Evolutionary conservation across 2,797 vertebrate species (phyloP).

Genomic region (Buphagus erythrorhynchus): DNA sequence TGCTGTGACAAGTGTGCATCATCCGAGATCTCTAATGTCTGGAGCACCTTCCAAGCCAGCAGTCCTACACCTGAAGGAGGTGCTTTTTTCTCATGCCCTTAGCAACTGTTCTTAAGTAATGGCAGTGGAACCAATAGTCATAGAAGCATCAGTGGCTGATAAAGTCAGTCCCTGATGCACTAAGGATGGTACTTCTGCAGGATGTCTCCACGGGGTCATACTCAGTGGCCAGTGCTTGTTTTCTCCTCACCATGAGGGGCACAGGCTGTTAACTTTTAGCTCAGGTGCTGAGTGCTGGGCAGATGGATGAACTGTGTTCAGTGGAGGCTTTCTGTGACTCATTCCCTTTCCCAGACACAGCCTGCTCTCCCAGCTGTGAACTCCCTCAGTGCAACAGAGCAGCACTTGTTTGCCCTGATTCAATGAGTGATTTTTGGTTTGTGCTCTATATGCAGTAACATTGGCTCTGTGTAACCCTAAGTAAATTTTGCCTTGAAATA

Average conservation of each 20-base stretch:
- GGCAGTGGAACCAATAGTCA: not conserved
- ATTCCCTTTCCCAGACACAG: not conserved
- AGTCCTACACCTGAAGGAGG: not conserved
- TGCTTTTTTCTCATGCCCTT: not conserved
- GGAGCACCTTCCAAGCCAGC: not conserved
- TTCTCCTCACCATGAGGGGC: not conserved
- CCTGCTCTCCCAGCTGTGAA: not conserved
- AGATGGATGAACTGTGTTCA: not conserved
- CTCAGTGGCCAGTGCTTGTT: not conserved
- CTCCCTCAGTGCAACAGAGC: not conserved
- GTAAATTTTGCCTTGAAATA: not conserved
- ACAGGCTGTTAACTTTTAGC: not conserved
- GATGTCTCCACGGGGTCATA: not conserved
- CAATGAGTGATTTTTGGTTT: not conserved
- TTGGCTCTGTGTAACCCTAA: not conserved
- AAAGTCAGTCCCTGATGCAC: not conserved
- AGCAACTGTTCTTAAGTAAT: not conserved
- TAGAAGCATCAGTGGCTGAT: not conserved
- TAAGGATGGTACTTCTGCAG: not conserved
- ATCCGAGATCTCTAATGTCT: not conserved
- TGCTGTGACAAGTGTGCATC: not conserved
- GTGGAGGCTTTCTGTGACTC: not conserved
- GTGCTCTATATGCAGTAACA: not conserved
- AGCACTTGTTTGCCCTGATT: not conserved
- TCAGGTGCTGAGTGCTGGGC: not conserved